Base-by-base conservation (phyloP, 2,113 vertebrate genomes). In the Hystrix brachyura region DNA sequence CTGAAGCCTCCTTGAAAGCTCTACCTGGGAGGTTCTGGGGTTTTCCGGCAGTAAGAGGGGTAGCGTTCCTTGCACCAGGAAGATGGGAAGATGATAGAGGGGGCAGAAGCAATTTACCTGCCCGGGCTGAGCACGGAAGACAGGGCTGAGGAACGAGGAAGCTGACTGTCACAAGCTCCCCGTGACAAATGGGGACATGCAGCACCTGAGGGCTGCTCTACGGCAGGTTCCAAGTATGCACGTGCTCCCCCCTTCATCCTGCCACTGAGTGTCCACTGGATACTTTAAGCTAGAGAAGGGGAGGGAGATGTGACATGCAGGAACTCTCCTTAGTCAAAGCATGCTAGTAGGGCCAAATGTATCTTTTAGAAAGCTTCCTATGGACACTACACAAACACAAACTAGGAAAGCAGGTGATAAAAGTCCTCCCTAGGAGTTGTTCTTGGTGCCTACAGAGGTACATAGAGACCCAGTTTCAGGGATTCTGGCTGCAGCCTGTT, bases 381-480 rank as follows among this genome's bases (percentile, higher is more conserved):
- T 2, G 65, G n/a, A 83, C 32, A 38, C 76, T 19, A 53, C 87
- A 59, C 71, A 46, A 59, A 57, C 34, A 25, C 38, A 46, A 27
- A 46, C 71, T 27, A 38, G 67, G 32, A 25, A 60, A 25, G 34
- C 43, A 8, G n/a, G 34, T 29, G 18, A 29, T 8, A 27, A 19
- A 59, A 86, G 60, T 83, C 43, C 11, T 6, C 23, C 11, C 21
- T 71, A 48, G 76, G 34, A 83, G 25, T 46, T 21, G 13, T n/a
- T n/a, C 21, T 25, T 80, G 7, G 57, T n/a, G 25, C 60, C 34
- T 9, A 32, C 0, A 76, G 25, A 80, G 21, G 38, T 7, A 13
- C 5, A 10, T 32, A 38, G 65, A 29, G 23, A n/a, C 0, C 0
- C 7, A 38, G 11, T 62, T 7, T 64, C 25, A 25, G 14, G 29